These are phyloP conservation scores for Pelusios castaneus DNA, from an alignment of 2,113 vertebrate genomes.

Conservation along the genomic window DNA sequence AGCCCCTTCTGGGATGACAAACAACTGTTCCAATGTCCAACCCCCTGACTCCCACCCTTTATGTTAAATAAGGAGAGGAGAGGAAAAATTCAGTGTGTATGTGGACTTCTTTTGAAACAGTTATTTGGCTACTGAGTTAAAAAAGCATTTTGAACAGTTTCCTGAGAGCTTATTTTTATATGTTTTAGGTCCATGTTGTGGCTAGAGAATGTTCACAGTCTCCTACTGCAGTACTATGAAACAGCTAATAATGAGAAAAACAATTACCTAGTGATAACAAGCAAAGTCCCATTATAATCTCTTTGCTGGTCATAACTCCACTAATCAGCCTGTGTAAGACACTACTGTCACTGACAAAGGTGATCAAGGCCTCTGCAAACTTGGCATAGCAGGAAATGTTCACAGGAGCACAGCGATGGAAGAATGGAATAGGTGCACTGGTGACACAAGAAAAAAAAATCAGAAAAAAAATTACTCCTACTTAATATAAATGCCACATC, in stretches of 20 bases:
- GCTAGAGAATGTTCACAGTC: constrained; percentile 71
- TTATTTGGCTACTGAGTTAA: constrained; percentile 54
- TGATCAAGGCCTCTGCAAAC: constrained; percentile 97
- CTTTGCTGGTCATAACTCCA: constrained; percentile 96
- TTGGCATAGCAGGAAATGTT: constrained; percentile 96
- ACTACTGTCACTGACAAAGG: constrained; percentile 96
- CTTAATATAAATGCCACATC: constrained; percentile 88
- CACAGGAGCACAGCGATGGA: constrained; percentile 98
- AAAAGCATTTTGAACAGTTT: constrained; percentile 58
- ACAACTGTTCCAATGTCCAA: constrained; percentile 15
- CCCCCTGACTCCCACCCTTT: neutral
- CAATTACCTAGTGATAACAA: constrained; percentile 95
- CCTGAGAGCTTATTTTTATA: constrained; percentile 44
- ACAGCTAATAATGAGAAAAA: constrained; percentile 87
- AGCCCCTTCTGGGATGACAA: neutral
- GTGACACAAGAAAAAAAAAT: constrained; percentile 90
- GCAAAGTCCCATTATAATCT: constrained; percentile 98
- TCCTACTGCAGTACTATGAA: constrained; percentile 78
- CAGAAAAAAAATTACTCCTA: constrained; percentile 91
- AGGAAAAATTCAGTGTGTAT: constrained; percentile 48
- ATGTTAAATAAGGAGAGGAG: constrained; percentile 13
- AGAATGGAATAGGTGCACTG: constrained; percentile 93
- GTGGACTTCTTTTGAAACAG: constrained; percentile 57
- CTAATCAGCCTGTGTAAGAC: constrained; percentile 96
- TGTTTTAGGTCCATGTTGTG: constrained; percentile 56